Evolutionary conservation across 2,797 vertebrate species (phyloP).

Genomic region (Novumbra hubbsi): DNA sequence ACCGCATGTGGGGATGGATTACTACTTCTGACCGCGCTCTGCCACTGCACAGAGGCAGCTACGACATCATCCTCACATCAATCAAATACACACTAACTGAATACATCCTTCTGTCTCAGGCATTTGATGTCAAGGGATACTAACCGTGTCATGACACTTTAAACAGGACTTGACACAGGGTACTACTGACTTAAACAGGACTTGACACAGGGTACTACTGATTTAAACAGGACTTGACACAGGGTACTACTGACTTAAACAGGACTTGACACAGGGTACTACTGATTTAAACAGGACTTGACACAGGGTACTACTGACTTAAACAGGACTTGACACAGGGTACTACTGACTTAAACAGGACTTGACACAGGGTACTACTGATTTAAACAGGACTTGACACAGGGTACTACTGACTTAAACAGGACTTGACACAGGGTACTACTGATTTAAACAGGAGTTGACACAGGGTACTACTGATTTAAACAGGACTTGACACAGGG

Average conservation of each 20-base stretch:
- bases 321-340: neutral
- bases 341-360: neutral
- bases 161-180: neutral
- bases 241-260: neutral
- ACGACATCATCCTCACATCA: slow-evolving; percentile 18
- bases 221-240: neutral
- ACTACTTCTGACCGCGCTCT: slow-evolving; percentile 38
- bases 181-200: neutral
- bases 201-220: neutral
- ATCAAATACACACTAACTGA: slow-evolving; percentile 45
- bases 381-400: neutral
- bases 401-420: neutral
- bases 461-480: neutral
- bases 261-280: too few species aligned
- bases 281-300: neutral
- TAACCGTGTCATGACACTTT: neutral
- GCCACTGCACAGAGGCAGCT: slow-evolving; percentile 45
- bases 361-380: too few species aligned
- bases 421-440: too few species aligned
- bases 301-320: neutral
- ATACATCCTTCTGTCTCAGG: slow-evolving; percentile 14
- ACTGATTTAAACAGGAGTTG: neutral
- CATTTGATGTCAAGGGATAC: neutral
- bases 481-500: too few species aligned
- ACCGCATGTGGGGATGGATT: slow-evolving; percentile 45